A percentile compares a stretch with the other conserved stretches of the same genome.
These are phyloP conservation scores for Halictus rubicundus DNA, from an alignment of 1,140 invertebrate species.

Conservation along the genomic window DNA sequence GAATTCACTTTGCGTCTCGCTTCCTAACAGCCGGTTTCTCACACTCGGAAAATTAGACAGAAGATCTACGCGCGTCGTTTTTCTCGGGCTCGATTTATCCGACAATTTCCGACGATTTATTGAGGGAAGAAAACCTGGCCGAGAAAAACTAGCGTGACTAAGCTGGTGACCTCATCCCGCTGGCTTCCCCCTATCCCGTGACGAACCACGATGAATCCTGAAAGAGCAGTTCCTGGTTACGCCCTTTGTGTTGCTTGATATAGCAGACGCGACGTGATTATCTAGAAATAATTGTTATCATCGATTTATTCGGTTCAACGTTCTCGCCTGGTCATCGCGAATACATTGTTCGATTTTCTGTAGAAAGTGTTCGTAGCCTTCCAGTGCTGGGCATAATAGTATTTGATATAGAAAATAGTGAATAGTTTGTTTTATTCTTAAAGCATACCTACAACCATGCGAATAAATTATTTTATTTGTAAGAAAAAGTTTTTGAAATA, in stretches of 20 bases:
- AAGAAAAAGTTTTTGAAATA: too few species aligned
- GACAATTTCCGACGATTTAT: background rate
- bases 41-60: background rate
- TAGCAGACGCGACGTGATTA: constrained; percentile 17
- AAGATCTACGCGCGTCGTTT: background rate
- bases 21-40: background rate
- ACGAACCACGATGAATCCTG: constrained; percentile 35
- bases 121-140: background rate
- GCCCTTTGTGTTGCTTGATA: constrained; percentile 27
- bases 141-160: background rate
- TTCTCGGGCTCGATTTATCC: background rate
- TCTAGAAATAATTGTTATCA: constrained; percentile 40
- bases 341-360: too few species aligned
- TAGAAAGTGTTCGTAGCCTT: too few species aligned
- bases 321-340: too few species aligned
- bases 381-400: too few species aligned
- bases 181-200: background rate
- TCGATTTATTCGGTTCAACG: background rate
- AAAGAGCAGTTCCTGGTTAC: constrained; percentile 38
- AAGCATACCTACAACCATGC: too few species aligned
- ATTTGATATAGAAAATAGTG: too few species aligned
- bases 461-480: too few species aligned
- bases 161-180: constrained; percentile 16
- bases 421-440: too few species aligned
- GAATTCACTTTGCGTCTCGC: too few species aligned